Base-by-base conservation (phyloP, 2,888 invertebrate species). In the Syrphus vitripennis region DNA sequence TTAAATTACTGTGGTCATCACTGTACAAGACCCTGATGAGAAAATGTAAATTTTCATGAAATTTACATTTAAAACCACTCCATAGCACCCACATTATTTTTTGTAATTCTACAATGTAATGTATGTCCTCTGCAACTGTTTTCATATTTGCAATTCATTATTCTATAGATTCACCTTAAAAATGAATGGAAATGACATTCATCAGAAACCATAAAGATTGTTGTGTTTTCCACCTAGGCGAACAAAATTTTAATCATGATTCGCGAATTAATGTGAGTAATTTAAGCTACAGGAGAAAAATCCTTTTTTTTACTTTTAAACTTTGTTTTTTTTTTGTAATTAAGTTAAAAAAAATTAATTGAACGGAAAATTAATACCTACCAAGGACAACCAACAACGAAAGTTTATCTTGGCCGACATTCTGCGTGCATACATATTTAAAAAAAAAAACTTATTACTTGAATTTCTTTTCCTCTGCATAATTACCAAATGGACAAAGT, bases 341-440 rank as follows among this genome's bases (percentile, higher is more conserved):
- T 82, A 88, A 88, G 87, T 88, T 88, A 88, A 88, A n/a, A n/a
- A n/a, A n/a, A n/a, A 88, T 88, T 88, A 88, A 88, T 88, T 88
- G 88, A 83, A 81, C 76, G 77, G 83, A 79, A 88, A 88, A 86
- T 80, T 86, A 86, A 88, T 86, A 83, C 4, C 1, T 7, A 6
- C 7, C n/a, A n/a, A n/a, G n/a, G n/a, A n/a, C n/a, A n/a, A n/a
- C n/a, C n/a, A n/a, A n/a, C n/a, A n/a, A n/a, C n/a, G n/a, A n/a
- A n/a, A n/a, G n/a, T n/a, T n/a, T n/a, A n/a, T n/a, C n/a, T n/a
- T n/a, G n/a, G n/a, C n/a, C n/a, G n/a, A n/a, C n/a, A n/a, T n/a
- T n/a, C n/a, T n/a, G n/a, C n/a, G n/a, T n/a, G n/a, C n/a, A n/a
- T n/a, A n/a, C n/a, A n/a, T n/a, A n/a, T n/a, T n/a, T n/a, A n/a